Conservation (phyloP, 2,797 vertebrate genomes). For the Tarsius wallacei region DNA sequence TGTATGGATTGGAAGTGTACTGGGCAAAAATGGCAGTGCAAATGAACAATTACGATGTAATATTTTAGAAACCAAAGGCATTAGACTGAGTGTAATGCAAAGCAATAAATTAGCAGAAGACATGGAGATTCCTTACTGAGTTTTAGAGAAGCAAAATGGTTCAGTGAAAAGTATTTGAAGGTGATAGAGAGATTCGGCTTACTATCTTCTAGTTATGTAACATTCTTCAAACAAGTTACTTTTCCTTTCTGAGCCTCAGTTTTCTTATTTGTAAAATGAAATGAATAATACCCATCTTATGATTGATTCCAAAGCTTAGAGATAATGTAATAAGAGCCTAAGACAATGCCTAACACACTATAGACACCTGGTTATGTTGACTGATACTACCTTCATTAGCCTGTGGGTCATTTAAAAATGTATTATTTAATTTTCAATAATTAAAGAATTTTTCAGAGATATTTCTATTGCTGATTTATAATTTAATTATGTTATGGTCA, state of each 20-base stretch:
- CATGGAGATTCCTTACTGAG: background rate
- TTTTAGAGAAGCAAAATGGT: background rate
- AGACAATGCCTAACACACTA: background rate
- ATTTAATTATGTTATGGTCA: conserved; percentile 55
- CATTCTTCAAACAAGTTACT: background rate
- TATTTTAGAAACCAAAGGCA: conserved; percentile 31
- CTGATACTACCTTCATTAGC: background rate
- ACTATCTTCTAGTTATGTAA: background rate
- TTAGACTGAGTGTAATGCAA: background rate
- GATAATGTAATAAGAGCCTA: background rate
- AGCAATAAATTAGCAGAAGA: conserved; percentile 4
- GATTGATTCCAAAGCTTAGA: background rate
- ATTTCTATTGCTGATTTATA: conserved; percentile 50
- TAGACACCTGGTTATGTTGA: background rate
- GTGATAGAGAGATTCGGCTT: background rate
- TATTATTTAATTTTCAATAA: conserved; percentile 31
- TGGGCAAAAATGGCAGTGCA: background rate
- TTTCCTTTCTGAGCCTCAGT: background rate
- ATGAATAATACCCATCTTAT: background rate
- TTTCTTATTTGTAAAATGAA: conserved; percentile 49
- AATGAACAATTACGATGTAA: background rate
- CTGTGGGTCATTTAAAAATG: background rate
- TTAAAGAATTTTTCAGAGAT: conserved; percentile 15
- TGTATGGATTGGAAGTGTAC: background rate
- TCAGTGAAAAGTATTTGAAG: background rate